A percentile compares a stretch with the other conserved stretches of the same genome.
phyloP scores from a whole-genome alignment of 2,797 vertebrate species.

The Eulemur albifrons region DNA sequence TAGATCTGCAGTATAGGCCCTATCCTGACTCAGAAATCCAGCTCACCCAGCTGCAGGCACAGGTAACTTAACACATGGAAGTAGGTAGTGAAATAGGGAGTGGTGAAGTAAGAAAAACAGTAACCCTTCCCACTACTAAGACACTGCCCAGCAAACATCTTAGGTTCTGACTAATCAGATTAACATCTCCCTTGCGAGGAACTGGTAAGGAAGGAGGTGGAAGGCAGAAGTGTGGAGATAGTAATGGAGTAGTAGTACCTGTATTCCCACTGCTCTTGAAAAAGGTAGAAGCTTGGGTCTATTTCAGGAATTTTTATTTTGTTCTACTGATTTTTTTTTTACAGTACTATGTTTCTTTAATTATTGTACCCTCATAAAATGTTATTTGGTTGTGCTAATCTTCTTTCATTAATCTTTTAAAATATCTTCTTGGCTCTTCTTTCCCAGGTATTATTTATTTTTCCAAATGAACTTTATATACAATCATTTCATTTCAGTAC shows the following conservation, averaged over 20 bases:
- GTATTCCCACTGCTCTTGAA: neutral
- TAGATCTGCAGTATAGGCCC: neutral
- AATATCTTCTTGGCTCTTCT: neutral
- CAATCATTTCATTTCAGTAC: neutral
- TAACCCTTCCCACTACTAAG: neutral
- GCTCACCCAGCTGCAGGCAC: neutral
- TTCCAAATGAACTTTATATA: neutral
- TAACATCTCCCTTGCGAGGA: neutral
- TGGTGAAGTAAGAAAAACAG: neutral
- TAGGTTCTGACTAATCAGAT: neutral
- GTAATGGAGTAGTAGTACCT: neutral
- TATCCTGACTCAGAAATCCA: neutral
- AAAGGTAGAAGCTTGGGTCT: neutral
- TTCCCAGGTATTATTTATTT: neutral
- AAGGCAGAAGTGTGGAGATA: neutral
- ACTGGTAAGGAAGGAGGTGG: neutral
- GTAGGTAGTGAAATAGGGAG: neutral
- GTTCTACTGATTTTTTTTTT: neutral
- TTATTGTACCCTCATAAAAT: neutral
- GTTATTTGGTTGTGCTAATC: neutral
- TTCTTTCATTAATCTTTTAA: neutral
- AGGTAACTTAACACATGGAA: neutral
- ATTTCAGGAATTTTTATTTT: neutral
- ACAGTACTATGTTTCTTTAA: neutral
- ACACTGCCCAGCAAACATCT: neutral